phyloP scores from a whole-genome alignment of 2,888 invertebrate species.

The Volucella inanis region DNA sequence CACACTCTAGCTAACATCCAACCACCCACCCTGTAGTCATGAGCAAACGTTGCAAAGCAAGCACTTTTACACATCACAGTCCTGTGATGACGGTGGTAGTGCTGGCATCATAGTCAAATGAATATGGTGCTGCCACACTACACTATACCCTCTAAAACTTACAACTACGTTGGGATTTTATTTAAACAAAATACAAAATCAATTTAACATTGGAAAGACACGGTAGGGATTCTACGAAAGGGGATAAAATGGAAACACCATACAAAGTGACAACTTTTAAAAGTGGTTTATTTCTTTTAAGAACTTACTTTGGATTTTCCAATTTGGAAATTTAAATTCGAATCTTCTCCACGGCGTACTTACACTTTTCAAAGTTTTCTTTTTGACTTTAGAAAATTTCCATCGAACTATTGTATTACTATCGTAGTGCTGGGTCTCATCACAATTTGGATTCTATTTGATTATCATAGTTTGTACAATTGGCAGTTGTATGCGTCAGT shows the following conservation, averaged over 20 bases:
- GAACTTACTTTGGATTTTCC: slow-evolving; percentile 38
- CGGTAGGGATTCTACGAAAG: neutral
- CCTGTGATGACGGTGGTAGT: neutral
- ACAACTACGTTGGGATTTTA: slow-evolving; percentile 40
- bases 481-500: too few relatives aligned
- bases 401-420: neutral
- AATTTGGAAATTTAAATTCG: slow-evolving; percentile 43
- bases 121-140: slow-evolving; percentile 5
- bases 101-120: neutral
- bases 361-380: slow-evolving; percentile 12
- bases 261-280: neutral
- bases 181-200: slow-evolving; percentile 42
- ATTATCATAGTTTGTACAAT: too few relatives aligned
- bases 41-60: slow-evolving; percentile 12
- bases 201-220: slow-evolving; percentile 23
- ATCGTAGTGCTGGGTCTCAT: too few relatives aligned
- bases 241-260: neutral
- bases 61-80: slow-evolving; percentile 27
- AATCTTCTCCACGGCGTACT: slow-evolving; percentile 11
- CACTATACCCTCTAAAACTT: slow-evolving; percentile 19
- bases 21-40: neutral
- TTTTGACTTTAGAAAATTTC: neutral
- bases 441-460: too few relatives aligned
- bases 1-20: neutral
- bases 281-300: slow-evolving; percentile 28